Conservation (phyloP, 1,140 invertebrate species). For the Sycophaga agraensis region DNA sequence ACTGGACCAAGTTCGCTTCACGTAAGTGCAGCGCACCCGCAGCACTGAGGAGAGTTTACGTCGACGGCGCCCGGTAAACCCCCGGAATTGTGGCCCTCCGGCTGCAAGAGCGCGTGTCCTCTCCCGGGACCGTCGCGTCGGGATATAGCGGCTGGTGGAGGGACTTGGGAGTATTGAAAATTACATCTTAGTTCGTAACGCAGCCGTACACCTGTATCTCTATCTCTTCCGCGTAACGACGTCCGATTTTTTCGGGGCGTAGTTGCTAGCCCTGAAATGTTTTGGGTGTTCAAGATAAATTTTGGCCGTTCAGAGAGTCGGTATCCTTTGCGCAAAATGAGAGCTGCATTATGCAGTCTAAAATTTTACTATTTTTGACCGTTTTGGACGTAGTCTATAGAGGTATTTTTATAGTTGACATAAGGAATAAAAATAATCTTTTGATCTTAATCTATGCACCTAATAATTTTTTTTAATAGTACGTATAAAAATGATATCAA, state of each 20-base stretch:
- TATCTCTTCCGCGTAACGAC: not conserved
- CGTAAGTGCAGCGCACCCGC: not conserved
- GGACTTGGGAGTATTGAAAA: conserved; percentile 50
- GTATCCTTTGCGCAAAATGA: too few relatives aligned
- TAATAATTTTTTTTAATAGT: too few relatives aligned
- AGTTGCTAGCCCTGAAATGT: too few relatives aligned
- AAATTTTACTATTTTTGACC: too few relatives aligned
- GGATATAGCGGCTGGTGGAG: not conserved
- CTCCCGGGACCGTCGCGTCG: conserved; percentile 45
- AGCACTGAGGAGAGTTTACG: conserved; percentile 48
- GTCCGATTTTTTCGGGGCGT: not conserved
- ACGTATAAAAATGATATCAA: too few relatives aligned
- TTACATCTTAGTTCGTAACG: conserved; percentile 52
- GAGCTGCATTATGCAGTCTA: too few relatives aligned
- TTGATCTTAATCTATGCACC: too few relatives aligned
- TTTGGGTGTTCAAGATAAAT: not conserved
- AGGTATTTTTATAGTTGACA: too few relatives aligned
- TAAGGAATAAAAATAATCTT: too few relatives aligned
- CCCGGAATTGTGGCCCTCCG: conserved; percentile 48
- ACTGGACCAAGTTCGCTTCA: not conserved
- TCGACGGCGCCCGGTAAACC: conserved; percentile 54
- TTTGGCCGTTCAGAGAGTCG: too few relatives aligned
- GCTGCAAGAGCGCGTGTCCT: conserved; percentile 33
- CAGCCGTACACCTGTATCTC: conserved; percentile 4
- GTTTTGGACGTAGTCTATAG: too few relatives aligned